These are phyloP conservation scores for Iselma pallidipennis DNA, from an alignment of 2,888 invertebrate genomes.

Conservation along the genomic window DNA sequence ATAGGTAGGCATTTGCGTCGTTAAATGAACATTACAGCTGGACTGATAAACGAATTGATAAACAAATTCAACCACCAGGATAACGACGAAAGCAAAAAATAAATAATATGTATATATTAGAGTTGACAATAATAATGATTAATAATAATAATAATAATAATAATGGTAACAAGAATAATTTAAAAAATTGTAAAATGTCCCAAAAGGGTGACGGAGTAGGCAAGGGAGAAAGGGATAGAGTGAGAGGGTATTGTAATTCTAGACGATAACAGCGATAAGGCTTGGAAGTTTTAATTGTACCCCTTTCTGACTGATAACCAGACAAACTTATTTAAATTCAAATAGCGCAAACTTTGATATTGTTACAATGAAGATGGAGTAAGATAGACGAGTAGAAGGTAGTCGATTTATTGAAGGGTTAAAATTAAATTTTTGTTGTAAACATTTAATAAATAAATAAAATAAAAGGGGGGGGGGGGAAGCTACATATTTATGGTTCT, in stretches of 20 bases:
- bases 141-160: not conserved
- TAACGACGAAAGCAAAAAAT: not conserved
- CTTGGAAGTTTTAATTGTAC: not conserved
- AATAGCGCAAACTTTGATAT: not conserved
- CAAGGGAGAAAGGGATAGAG: not conserved
- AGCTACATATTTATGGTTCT: too few relatives aligned
- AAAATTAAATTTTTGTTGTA: too few relatives aligned
- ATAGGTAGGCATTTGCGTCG: conserved; percentile 39
- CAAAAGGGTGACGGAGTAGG: not conserved
- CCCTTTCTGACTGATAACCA: not conserved
- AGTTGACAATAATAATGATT: not conserved
- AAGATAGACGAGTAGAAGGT: not conserved
- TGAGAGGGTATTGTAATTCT: not conserved
- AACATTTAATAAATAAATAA: too few relatives aligned
- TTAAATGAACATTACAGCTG: conserved; percentile 43
- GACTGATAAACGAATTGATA: conserved; percentile 30
- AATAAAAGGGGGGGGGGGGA: too few relatives aligned
- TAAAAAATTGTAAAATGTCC: too few relatives aligned
- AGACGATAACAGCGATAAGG: not conserved
- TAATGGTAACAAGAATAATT: too few relatives aligned
- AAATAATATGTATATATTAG: too few relatives aligned
- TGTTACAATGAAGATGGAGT: not conserved
- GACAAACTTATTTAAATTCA: not conserved
- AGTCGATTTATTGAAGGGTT: not conserved
- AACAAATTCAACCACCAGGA: conserved; percentile 9